Conservation (phyloP, 92 coral and sea anemone species). For the Galaxea fascicularis region DNA sequence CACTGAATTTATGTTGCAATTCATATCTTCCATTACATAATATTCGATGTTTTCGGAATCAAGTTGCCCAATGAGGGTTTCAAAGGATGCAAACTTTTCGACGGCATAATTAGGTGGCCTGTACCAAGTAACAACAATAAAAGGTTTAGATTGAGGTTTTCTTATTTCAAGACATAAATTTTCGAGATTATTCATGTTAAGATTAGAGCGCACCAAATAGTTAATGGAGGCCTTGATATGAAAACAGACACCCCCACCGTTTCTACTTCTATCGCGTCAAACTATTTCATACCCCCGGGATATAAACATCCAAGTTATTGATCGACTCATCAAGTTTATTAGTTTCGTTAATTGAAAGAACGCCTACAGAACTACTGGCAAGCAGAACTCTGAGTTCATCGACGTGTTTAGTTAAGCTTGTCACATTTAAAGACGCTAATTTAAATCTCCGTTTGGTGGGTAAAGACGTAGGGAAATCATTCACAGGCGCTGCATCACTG, state of each 20-base stretch:
- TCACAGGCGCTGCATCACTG: not conserved
- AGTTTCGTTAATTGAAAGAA: not conserved
- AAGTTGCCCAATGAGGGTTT: not conserved
- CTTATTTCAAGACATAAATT: constrained; percentile 22
- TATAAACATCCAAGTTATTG: not conserved
- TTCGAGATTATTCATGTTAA: not conserved
- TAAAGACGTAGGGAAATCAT: not conserved
- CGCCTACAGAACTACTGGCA: not conserved
- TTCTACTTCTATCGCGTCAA: not conserved
- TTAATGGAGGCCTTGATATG: not conserved
- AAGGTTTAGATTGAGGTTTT: constrained; percentile 3
- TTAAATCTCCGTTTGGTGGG: not conserved
- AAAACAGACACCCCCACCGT: not conserved
- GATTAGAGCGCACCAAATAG: not conserved
- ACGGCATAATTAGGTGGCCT: constrained; percentile 24
- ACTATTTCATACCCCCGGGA: not conserved
- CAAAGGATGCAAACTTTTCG: constrained; percentile 16
- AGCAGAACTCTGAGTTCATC: too few species aligned
- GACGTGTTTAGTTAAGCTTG: not conserved
- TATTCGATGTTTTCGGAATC: not conserved
- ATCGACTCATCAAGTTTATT: not conserved
- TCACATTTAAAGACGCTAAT: not conserved
- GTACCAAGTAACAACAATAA: constrained; percentile 30
- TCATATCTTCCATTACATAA: not conserved
- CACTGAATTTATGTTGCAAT: not conserved